A percentile compares a stretch with the other conserved stretches of the same genome.
phyloP scores from a whole-genome alignment of 2,113 vertebrate genomes.

The Oncorhynchus clarkii region DNA sequence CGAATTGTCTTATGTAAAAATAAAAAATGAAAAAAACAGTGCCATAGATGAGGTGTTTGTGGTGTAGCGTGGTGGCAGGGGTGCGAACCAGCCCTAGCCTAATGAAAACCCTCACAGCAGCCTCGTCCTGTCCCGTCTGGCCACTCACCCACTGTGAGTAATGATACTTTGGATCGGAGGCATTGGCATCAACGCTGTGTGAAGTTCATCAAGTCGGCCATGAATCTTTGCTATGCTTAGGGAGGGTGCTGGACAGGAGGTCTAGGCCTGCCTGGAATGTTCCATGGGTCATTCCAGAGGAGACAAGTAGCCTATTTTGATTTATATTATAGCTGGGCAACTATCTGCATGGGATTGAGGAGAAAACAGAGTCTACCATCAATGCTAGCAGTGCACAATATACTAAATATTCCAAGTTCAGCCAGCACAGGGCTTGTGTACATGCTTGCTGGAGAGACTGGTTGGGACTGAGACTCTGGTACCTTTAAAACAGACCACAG shows the following conservation, averaged over 20 bases:
- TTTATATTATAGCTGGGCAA: background rate
- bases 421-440: background rate
- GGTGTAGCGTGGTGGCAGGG: background rate
- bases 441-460: slow-evolving; percentile 2
- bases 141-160: background rate
- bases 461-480: slow-evolving; percentile 36
- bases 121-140: background rate
- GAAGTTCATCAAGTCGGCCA: slow-evolving; percentile 10
- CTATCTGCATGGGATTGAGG: background rate
- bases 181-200: background rate
- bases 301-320: background rate
- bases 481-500: slow-evolving; percentile 55
- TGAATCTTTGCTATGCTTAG: slow-evolving; percentile 5
- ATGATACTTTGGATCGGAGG: background rate
- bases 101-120: background rate
- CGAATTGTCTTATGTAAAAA: slow-evolving; percentile 36
- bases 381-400: background rate
- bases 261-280: background rate
- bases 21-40: slow-evolving; percentile 14
- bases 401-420: background rate
- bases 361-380: background rate
- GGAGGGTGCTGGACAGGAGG: background rate
- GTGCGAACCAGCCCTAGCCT: background rate
- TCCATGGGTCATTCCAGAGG: background rate
- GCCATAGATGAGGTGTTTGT: slow-evolving; percentile 5